Evolutionary conservation across 2,797 vertebrate species (phyloP).

Genomic region (Sebastes trivittatus): DNA sequence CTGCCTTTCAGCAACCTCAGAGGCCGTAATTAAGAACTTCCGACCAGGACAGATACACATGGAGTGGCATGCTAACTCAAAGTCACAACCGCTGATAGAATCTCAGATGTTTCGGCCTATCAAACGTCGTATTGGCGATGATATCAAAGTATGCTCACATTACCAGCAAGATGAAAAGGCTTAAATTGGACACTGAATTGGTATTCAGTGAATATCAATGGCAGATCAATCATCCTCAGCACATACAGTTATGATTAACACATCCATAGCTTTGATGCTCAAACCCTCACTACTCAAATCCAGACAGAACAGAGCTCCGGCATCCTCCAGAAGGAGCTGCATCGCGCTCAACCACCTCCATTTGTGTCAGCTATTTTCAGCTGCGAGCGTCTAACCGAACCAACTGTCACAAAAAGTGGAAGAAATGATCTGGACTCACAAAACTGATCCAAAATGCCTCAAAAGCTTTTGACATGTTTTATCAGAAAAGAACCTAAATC

Average conservation of each 20-base stretch:
- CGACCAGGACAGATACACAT: conserved; percentile 37
- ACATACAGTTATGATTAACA: background rate
- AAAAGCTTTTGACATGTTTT: conserved; percentile 15
- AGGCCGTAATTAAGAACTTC: conserved; percentile 62
- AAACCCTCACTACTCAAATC: background rate
- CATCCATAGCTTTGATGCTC: conserved; percentile 11
- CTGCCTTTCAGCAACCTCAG: conserved; percentile 54
- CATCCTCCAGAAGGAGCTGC: conserved; percentile 41
- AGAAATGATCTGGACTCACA: conserved; percentile 29
- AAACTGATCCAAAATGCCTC: conserved; percentile 29
- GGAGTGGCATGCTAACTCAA: conserved; percentile 28
- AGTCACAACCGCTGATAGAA: conserved; percentile 16
- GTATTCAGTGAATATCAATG: conserved; percentile 16
- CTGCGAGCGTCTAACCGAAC: conserved; percentile 36
- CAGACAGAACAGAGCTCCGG: conserved; percentile 10
- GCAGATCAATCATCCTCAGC: conserved; percentile 19
- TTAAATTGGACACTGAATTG: conserved; percentile 9
- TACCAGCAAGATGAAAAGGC: conserved; percentile 19
- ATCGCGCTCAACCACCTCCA: conserved; percentile 25
- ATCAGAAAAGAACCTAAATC: conserved; percentile 19
- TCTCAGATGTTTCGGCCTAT: background rate
- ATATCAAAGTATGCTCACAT: conserved; percentile 7
- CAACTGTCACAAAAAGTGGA: conserved; percentile 49
- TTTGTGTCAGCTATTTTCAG: conserved; percentile 54
- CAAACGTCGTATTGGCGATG: background rate